Percentiles rank a stretch among this genome's conserved stretches.
These are phyloP conservation scores for Sarotherodon lohbergeri DNA, from an alignment of 2,113 vertebrate species.

Conservation along the genomic window DNA sequence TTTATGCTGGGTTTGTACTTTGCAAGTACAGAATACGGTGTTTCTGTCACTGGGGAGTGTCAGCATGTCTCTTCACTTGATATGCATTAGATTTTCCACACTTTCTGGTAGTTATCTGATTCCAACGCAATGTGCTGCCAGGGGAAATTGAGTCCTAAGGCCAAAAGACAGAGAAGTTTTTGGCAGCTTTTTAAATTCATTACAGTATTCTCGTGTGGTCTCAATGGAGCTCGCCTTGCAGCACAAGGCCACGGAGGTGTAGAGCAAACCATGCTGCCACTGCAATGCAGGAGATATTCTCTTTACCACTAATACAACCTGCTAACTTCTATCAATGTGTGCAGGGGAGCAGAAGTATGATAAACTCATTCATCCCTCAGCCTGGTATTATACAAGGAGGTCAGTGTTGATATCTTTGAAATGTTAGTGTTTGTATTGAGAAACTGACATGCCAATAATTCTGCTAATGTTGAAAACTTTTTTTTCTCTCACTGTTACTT, in stretches of 20 bases:
- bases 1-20: constrained; percentile 46
- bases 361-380: not conserved
- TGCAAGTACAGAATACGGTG: constrained; percentile 15
- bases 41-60: constrained; percentile 44
- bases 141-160: constrained; percentile 65
- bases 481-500: not conserved
- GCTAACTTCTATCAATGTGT: not conserved
- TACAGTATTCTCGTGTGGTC: constrained; percentile 39
- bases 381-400: not conserved
- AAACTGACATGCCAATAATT: not conserved
- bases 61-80: constrained; percentile 58
- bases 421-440: not conserved
- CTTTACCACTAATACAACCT: not conserved
- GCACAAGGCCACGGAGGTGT: constrained; percentile 15
- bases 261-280: not conserved
- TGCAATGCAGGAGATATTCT: not conserved
- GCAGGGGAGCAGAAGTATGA: not conserved
- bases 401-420: not conserved
- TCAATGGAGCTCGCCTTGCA: constrained; percentile 21
- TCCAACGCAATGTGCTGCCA: constrained; percentile 50
- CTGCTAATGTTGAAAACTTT: not conserved
- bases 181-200: constrained; percentile 53
- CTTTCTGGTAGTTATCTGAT: constrained; percentile 65
- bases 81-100: constrained; percentile 65
- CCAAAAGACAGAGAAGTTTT: constrained; percentile 37